Conservation (phyloP, 2,113 vertebrate genomes). For the Strix aluco region DNA sequence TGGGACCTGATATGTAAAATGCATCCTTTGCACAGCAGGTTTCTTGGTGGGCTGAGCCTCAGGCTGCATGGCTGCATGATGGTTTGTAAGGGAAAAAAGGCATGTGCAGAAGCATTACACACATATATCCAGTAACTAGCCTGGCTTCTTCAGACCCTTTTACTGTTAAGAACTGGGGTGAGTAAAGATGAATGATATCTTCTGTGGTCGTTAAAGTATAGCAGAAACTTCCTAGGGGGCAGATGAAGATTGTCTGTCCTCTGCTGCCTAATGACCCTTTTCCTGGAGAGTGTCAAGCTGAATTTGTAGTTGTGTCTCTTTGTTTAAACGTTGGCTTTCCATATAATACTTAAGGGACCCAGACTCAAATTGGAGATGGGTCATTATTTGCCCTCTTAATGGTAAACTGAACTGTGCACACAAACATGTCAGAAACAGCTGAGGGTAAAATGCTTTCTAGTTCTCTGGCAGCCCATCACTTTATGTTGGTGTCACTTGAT, state of each 20-base stretch:
- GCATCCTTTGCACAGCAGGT: neutral
- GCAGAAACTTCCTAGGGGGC: neutral
- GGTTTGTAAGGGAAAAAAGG: neutral
- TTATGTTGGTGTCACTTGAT: neutral
- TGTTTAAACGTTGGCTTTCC: conserved; percentile 34
- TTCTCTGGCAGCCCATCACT: neutral
- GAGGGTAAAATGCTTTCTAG: conserved; percentile 19
- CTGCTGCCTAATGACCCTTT: neutral
- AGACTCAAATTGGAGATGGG: neutral
- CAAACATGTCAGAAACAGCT: conserved; percentile 45
- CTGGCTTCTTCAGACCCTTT: neutral
- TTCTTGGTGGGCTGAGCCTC: neutral
- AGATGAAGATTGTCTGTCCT: neutral
- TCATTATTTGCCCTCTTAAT: conserved; percentile 30
- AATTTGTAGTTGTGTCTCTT: neutral
- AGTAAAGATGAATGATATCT: neutral
- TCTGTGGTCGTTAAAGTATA: neutral
- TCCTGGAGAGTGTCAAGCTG: neutral
- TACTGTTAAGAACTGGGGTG: neutral
- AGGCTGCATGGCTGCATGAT: neutral
- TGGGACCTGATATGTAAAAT: neutral
- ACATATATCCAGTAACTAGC: neutral
- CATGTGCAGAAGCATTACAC: fast-evolving
- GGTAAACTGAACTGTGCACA: conserved; percentile 13
- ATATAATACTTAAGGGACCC: conserved; percentile 6